Percentiles rank a stretch among this genome's conserved stretches.
phyloP scores from a whole-genome alignment of 2,113 vertebrate species.

The Hylia prasina region DNA sequence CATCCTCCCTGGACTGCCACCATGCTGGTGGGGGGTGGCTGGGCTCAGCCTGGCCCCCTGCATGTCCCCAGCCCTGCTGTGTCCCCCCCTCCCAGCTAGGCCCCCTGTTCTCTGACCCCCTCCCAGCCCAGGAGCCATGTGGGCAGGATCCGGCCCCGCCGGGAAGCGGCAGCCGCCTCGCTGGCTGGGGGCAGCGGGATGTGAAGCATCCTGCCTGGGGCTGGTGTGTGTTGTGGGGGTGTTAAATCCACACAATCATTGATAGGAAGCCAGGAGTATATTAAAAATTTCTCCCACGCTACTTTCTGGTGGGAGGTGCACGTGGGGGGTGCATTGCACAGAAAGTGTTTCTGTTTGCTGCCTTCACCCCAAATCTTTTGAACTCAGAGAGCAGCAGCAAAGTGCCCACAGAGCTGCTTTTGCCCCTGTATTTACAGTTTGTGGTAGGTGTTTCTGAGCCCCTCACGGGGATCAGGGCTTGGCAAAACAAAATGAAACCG shows the following conservation, averaged over 20 bases:
- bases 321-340: background rate
- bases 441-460: background rate
- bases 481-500: background rate
- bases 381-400: background rate
- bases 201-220: background rate
- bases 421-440: background rate
- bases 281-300: constrained; percentile 42
- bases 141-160: accelerated
- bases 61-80: background rate
- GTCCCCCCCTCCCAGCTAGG: accelerated
- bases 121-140: background rate
- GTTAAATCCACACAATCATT: background rate
- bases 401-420: background rate
- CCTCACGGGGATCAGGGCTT: background rate
- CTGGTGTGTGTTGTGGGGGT: background rate
- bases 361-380: background rate
- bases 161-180: background rate
- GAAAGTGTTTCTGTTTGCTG: background rate
- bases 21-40: background rate
- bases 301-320: background rate
- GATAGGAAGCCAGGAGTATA: constrained; percentile 36
- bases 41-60: background rate
- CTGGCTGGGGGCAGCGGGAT: background rate
- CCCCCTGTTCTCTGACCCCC: background rate
- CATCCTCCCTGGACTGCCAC: background rate